Evolutionary conservation across 1,140 invertebrate genomes (phyloP), one percentile per base, ranked within the genome.

Genomic region (Drosophila bocki): DNA sequence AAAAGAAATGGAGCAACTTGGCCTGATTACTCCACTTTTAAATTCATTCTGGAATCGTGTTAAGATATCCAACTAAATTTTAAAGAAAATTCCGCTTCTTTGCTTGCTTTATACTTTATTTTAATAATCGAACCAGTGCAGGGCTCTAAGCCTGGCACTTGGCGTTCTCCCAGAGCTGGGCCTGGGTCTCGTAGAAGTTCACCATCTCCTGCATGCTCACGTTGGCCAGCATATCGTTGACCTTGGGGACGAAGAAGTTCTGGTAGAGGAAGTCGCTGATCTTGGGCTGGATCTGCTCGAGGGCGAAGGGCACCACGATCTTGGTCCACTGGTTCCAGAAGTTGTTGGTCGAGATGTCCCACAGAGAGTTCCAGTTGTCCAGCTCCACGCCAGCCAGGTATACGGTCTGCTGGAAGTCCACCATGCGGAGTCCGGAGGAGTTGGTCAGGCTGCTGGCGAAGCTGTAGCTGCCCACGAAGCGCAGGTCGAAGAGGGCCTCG

Each of bases 311-410:
- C 22, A 22, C 22, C 22, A 22, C 22, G 22, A 22, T 22, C 22
- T 22, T 22, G 22, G 22, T 22, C 22, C 22, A 22, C 22, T 22
- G 22, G 22, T 22, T 22, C 22, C 22, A 22, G 22, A 22, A 22
- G 22, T 22, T 22, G 22, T 22, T 22, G 22, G 22, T 22, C 22
- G 22, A 22, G 22, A 22, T 22, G 22, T 22, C 22, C 85, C 68
- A 78, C 33, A 90, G 33, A 0, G 62, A 48, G 47, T 91, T 85
- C 87, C 87, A 86, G 69, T 84, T 91, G 33, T 91, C 70, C 2
- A 75, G 35, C 7, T 54, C 54, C 0, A 75, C 51, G 17, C 77
- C 22, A 22, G 65, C 80, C 56, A 91, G 13, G 17, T 74, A 91
- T 35, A 91, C 68, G 5, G 80, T 53, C 47, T 80, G 51, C 48